Conservation (phyloP, 2,797 vertebrate species). For the Eurystomus glaucurus region DNA sequence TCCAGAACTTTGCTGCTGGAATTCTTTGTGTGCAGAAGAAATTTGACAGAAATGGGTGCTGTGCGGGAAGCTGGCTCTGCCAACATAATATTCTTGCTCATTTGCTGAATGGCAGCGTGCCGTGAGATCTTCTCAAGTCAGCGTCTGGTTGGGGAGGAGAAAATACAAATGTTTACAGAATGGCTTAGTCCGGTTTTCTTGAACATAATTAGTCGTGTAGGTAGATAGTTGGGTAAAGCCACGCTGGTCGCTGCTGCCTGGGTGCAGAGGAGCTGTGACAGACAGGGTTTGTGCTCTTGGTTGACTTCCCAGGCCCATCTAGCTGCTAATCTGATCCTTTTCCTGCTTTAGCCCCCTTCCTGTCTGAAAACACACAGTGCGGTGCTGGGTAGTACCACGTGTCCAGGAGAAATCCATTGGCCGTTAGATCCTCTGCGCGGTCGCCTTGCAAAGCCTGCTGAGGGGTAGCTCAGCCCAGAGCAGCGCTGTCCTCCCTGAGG, state of each 20-base stretch:
- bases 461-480: background rate
- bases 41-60: background rate
- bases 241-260: background rate
- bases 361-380: background rate
- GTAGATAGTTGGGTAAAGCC: background rate
- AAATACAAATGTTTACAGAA: background rate
- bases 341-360: background rate
- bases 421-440: background rate
- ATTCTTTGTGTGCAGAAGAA: background rate
- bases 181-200: background rate
- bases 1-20: background rate
- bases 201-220: fast-evolving
- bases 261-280: background rate
- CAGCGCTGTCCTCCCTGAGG: background rate
- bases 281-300: too few relatives aligned
- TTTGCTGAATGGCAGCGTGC: background rate
- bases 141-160: fast-evolving
- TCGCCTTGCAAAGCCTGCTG: background rate
- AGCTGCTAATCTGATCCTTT: background rate
- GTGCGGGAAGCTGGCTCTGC: background rate
- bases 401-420: background rate
- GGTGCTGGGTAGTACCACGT: background rate
- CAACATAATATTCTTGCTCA: background rate
- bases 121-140: background rate
- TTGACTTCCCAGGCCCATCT: background rate